Evolutionary conservation across 2,797 vertebrate genomes (phyloP).

Genomic region (Myripristis jacobus): DNA sequence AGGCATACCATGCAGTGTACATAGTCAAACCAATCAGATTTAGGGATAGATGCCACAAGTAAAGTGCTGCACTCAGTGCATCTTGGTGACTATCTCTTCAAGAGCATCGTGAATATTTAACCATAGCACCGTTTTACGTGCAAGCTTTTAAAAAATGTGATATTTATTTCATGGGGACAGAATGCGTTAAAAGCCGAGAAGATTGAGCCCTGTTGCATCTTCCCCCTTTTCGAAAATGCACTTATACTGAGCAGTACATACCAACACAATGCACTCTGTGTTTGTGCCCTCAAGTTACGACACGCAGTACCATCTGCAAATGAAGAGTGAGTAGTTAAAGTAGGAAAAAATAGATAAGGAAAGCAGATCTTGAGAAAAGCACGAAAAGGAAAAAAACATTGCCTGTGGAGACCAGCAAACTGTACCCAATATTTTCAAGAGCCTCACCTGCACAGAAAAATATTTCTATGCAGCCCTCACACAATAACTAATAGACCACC

Average conservation of each 20-base stretch:
- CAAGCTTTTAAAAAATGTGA: constrained; percentile 83
- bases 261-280: constrained; percentile 66
- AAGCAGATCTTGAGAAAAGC: constrained; percentile 17
- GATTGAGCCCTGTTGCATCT: constrained; percentile 71
- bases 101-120: constrained; percentile 83
- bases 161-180: constrained; percentile 87
- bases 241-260: constrained; percentile 72
- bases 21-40: constrained; percentile 73
- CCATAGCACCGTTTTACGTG: constrained; percentile 72
- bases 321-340: constrained; percentile 17
- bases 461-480: constrained; percentile 15
- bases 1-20: constrained; percentile 64
- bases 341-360: constrained; percentile 32
- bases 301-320: constrained; percentile 25
- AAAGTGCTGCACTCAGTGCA: constrained; percentile 77
- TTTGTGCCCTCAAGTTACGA: constrained; percentile 55
- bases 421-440: constrained; percentile 19
- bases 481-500: constrained; percentile 21
- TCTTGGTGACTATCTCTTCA: constrained; percentile 66
- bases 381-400: constrained; percentile 28
- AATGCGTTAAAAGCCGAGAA: constrained; percentile 78
- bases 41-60: constrained; percentile 67
- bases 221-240: constrained; percentile 57
- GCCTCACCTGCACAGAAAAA: constrained; percentile 28
- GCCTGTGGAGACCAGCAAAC: constrained; percentile 30